Evolutionary conservation across 92 coral and sea anemone genomes (phyloP), one percentile per base, ranked within the genome.

Genomic region (Parazoanthus darwini): DNA sequence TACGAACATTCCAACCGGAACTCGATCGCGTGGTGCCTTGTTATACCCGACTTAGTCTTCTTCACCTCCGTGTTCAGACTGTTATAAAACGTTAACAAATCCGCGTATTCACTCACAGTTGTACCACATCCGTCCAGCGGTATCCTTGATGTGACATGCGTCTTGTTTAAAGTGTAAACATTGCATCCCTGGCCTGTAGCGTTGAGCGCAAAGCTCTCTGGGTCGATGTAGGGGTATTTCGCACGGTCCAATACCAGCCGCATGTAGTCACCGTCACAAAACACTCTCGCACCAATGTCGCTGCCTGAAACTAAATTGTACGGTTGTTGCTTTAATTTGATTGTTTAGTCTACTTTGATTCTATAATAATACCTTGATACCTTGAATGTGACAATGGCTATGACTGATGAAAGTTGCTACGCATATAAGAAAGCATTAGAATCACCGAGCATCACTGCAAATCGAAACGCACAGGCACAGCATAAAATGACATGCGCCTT

Each of bases 121-220:
- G 98, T 95, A 38, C 93, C 91, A 78, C 98, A 95, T 0, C 89
- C 63, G n/a, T 91, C 94, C 87, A 95, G 96, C 58, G 96, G 93
- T 77, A 96, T 92, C 67, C 92, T 76, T 71, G 94, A 91, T 43
- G 92, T 36, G 89, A 95, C 93, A 74, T 94, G 82, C 80, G 94
- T 88, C 37, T 23, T 25, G 91, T 93, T 95, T 15, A 88, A 38
- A 36, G 82, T 90, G 10, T 75, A 23, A 4, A 81, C 89, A 14
- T 88, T 87, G 81, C 98, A 95, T 3, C 70, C 59, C 6, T 78
- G 50, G 33, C 87, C 98, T 3, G 92, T 84, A 4, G 29, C 66
- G 38, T 93, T 95, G 46, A 95, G 88, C 16, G 56, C 90, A 43
- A 94, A 89, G n/a, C 91, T 79, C 0, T 82, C 43, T 8, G 98